A percentile compares a stretch with the other conserved stretches of the same genome.
Evolutionary conservation across 2,797 vertebrate genomes (phyloP).

Genomic region (Clarias fuscus): DNA sequence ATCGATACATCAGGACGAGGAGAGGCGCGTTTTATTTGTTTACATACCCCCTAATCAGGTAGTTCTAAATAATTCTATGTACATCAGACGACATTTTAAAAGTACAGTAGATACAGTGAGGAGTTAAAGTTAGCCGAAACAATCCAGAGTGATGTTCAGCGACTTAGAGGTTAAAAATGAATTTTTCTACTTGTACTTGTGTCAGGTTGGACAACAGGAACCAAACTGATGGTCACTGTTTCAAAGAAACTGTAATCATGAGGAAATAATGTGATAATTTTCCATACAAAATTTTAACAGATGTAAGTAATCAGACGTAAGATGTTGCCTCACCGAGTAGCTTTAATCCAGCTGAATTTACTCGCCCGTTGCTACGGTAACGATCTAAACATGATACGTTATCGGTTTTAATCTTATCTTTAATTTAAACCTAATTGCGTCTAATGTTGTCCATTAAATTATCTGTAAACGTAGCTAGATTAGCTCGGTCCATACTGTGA

Average conservation of each 20-base stretch:
- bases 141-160: background rate
- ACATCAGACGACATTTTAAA: background rate
- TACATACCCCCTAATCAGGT: background rate
- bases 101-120: too few species aligned
- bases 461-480: background rate
- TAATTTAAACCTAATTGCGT: background rate
- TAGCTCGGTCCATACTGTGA: background rate
- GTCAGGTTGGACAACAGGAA: background rate
- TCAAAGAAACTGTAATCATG: background rate
- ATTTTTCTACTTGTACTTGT: background rate
- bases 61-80: background rate
- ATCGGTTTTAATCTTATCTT: background rate
- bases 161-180: background rate
- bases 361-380: background rate
- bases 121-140: background rate
- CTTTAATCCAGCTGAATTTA: background rate
- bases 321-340: background rate
- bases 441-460: background rate
- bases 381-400: background rate
- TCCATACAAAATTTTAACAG: background rate
- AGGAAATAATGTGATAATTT: too few species aligned
- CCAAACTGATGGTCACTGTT: background rate
- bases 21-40: background rate
- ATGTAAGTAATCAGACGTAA: background rate
- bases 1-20: background rate